Percentiles rank a stretch among this genome's conserved stretches.
Evolutionary conservation across 2,797 vertebrate species (phyloP).

Genomic region (Anisognathus igniventris): DNA sequence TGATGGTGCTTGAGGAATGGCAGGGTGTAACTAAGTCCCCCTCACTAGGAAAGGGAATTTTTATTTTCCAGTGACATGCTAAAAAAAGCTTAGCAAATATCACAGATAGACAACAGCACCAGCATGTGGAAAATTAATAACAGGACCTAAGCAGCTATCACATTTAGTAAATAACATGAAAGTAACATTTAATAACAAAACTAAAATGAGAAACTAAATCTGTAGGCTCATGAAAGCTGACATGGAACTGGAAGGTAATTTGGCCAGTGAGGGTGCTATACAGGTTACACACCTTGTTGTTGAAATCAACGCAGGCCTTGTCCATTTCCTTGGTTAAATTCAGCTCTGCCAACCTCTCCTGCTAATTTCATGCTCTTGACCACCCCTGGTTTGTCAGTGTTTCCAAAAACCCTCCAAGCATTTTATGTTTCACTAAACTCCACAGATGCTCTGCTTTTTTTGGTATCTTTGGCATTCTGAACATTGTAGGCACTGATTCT

Average conservation of each 20-base stretch:
- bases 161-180: background rate
- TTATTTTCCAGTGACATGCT: background rate
- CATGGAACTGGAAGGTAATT: background rate
- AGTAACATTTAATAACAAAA: background rate
- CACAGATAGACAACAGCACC: background rate
- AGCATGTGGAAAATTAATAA: background rate
- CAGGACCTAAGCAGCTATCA: background rate
- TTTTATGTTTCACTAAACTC: background rate
- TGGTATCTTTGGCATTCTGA: background rate
- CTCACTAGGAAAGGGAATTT: background rate
- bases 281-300: background rate
- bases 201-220: background rate
- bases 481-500: background rate
- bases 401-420: background rate
- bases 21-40: background rate
- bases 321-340: background rate
- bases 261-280: background rate
- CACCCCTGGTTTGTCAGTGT: background rate
- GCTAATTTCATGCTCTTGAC: background rate
- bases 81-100: background rate
- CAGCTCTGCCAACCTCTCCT: background rate
- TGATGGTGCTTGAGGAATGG: background rate
- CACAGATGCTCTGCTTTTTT: background rate
- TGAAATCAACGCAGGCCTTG: background rate
- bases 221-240: background rate